Conservation (phyloP, 1,140 invertebrate species). For the Bombus impatiens region DNA sequence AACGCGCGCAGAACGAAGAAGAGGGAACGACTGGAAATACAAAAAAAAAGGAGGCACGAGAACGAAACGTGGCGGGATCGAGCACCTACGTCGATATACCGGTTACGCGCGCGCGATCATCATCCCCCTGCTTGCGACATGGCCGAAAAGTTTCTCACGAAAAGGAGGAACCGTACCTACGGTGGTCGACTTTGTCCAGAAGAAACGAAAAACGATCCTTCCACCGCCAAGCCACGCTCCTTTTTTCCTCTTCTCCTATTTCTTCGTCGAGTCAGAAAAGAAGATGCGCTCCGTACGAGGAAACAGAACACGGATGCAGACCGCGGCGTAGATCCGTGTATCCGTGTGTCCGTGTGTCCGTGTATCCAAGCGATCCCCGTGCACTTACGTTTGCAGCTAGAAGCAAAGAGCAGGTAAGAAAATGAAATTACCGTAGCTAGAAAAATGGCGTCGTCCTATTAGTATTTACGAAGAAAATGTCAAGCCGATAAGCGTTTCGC, state of each 20-base stretch:
- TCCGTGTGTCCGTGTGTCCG: no score
- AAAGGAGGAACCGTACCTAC: background rate
- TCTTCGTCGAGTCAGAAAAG: constrained; percentile 18
- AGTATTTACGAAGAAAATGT: constrained; percentile 76
- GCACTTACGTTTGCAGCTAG: background rate
- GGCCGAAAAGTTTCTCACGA: constrained; percentile 46
- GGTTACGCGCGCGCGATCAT: constrained; percentile 26
- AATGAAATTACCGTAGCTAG: constrained; percentile 14
- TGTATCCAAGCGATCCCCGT: no score
- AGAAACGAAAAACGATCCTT: constrained; percentile 44
- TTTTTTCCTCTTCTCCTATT: constrained; percentile 36
- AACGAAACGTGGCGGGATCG: constrained; percentile 30
- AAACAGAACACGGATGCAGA: constrained; percentile 19
- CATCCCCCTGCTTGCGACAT: background rate
- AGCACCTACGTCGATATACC: constrained; percentile 36
- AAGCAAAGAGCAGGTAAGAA: background rate
- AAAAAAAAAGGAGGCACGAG: constrained; percentile 18
- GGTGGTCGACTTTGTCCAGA: constrained; percentile 31
- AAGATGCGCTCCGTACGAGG: background rate
- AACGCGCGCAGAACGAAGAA: background rate
- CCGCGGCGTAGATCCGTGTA: no score
- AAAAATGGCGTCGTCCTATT: constrained; percentile 60
- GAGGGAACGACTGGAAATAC: background rate
- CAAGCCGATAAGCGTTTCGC: constrained; percentile 70
- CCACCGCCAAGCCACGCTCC: background rate